Conservation (phyloP, 2,888 invertebrate genomes). For the Hydraecia micacea region DNA sequence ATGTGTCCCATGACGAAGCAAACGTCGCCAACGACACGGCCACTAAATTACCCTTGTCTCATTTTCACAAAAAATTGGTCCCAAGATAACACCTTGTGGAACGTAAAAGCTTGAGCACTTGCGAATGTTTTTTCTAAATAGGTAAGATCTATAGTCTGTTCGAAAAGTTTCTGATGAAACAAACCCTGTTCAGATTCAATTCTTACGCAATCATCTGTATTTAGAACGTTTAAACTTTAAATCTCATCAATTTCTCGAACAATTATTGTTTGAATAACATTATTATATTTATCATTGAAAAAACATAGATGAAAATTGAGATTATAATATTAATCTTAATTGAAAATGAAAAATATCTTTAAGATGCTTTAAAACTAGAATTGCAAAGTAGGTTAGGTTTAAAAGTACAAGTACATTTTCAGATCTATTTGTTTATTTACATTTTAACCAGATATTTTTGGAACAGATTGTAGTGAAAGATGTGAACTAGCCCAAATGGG, state of each 20-base stretch:
- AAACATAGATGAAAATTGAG: too few species aligned
- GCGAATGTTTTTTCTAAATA: conserved; percentile 12
- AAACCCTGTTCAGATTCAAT: not conserved
- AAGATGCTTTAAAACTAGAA: not conserved
- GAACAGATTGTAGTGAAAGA: not conserved
- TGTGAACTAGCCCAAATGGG: not conserved
- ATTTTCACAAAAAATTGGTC: conserved; percentile 60
- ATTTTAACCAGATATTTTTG: not conserved
- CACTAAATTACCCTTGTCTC: conserved; percentile 41
- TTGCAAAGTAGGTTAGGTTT: not conserved
- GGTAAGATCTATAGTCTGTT: not conserved
- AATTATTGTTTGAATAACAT: not conserved
- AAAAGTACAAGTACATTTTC: not conserved
- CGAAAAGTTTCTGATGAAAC: not conserved
- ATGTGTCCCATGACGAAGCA: conserved; percentile 44
- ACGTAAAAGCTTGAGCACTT: conserved; percentile 36
- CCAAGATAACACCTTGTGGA: conserved; percentile 50
- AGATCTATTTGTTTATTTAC: not conserved
- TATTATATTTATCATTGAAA: not conserved
- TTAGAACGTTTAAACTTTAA: not conserved
- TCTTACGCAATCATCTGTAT: not conserved
- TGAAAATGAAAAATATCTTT: not conserved
- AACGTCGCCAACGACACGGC: conserved; percentile 40
- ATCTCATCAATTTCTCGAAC: too few species aligned
- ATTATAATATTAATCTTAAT: not conserved